Evolutionary conservation across 2,797 vertebrate genomes (phyloP), one percentile per base, ranked within the genome.

Genomic region (Vipera latastei): DNA sequence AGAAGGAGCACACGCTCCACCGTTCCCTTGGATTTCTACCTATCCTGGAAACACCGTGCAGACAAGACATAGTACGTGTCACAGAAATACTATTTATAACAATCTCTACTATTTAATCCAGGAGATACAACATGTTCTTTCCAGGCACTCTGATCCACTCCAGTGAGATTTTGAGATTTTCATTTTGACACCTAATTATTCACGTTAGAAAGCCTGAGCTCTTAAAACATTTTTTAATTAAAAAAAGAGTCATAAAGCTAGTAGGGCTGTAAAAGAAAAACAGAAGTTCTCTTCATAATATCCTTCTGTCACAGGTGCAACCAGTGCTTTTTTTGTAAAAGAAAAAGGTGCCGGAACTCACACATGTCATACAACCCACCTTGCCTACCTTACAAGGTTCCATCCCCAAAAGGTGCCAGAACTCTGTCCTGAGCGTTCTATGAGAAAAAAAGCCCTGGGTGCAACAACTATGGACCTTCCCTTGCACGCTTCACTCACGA

Each of bases 401-500:
- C 32, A 32, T 32, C 32, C 32, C 32, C 32, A 32, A 32, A 32
- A 32, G 32, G 32, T 32, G 32, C 32, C 32, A 32, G 32, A 32
- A 32, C 32, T 32, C 32, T 32, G 32, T 32, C 32, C 32, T 32
- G 32, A 32, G 32, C 32, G 32, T 32, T 32, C 32, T 32, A 32
- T 32, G 32, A 32, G 32, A 32, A 32, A 32, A 32, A 32, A 32
- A 32, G 32, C 32, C 32, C 32, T 32, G 32, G 32, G 32, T 32
- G 32, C 32, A 32, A 32, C 32, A 32, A 32, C 32, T 32, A 13
- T 0, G 91, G 91, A 63, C 86, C 94, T 86, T 73, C 92, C 69
- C 78, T 89, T 93, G 85, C 89, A 92, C 95, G 89, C 91, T 92
- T 56, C 88, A 95, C 95, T 73, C 61, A 59, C 8, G 44, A 5